These are phyloP conservation scores for Neopelma chrysocephalum DNA, from an alignment of 2,797 vertebrate species.

Conservation along the genomic window DNA sequence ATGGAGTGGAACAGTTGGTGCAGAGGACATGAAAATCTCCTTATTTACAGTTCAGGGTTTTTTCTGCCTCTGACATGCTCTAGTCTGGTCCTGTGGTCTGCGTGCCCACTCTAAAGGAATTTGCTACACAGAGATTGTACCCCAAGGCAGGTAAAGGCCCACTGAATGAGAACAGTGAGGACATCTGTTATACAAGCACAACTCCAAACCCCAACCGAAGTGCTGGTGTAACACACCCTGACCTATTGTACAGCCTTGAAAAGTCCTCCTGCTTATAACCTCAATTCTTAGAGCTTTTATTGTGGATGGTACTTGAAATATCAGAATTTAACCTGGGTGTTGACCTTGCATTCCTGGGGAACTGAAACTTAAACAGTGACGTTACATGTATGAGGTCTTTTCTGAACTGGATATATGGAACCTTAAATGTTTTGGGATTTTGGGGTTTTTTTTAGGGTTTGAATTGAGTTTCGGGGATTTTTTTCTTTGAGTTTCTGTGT, in stretches of 20 bases:
- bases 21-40: background rate
- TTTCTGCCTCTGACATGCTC: background rate
- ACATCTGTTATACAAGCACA: background rate
- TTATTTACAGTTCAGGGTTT: background rate
- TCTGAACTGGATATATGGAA: background rate
- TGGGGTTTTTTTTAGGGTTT: background rate
- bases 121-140: background rate
- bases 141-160: background rate
- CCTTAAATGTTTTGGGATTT: accelerated
- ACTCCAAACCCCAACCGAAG: background rate
- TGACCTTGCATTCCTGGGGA: background rate
- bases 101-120: background rate
- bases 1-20: background rate
- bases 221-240: background rate
- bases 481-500: background rate
- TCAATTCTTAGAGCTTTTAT: background rate
- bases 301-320: background rate
- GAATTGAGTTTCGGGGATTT: accelerated
- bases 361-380: background rate
- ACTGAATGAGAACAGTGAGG: background rate
- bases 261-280: background rate
- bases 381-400: background rate
- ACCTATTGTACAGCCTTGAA: background rate
- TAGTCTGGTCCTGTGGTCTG: background rate
- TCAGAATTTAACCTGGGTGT: background rate